Evolutionary conservation across 2,113 vertebrate genomes (phyloP).

Genomic region (Centropristis striata): DNA sequence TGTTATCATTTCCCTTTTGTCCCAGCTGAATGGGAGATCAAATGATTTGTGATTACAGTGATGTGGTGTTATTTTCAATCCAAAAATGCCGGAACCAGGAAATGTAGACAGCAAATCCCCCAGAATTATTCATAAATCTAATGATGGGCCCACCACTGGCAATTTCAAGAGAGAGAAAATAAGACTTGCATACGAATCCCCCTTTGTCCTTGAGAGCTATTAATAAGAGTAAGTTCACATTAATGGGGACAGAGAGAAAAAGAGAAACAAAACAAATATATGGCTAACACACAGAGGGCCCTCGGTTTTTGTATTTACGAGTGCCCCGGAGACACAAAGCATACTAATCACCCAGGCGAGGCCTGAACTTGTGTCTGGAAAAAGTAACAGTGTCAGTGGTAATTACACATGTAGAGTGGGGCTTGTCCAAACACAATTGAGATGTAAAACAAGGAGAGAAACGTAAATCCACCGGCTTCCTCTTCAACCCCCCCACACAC

Average conservation of each 20-base stretch:
- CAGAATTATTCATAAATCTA: constrained; percentile 80
- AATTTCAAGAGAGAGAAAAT: constrained; percentile 74
- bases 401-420: constrained; percentile 82
- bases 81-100: constrained; percentile 69
- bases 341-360: constrained; percentile 77
- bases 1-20: constrained; percentile 75
- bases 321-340: constrained; percentile 71
- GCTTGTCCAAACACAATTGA: constrained; percentile 83
- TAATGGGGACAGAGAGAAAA: constrained; percentile 72
- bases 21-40: constrained; percentile 77
- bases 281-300: constrained; percentile 59
- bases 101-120: constrained; percentile 72
- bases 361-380: constrained; percentile 75
- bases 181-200: constrained; percentile 69
- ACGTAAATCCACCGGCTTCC: constrained; percentile 71
- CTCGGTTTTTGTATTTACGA: constrained; percentile 76
- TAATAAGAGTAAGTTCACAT: constrained; percentile 78
- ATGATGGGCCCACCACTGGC: constrained; percentile 76
- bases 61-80: constrained; percentile 72
- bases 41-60: constrained; percentile 77
- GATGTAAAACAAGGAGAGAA: constrained; percentile 79
- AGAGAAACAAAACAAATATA: constrained; percentile 78
- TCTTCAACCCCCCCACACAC: constrained; percentile 49
- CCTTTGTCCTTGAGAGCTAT: constrained; percentile 82
- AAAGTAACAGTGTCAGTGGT: constrained; percentile 81